Percentiles rank a stretch among this genome's conserved stretches.
Conservation (phyloP, 1,140 invertebrate genomes). For the Drosophila melanogaster region Release_6_plus_ISO1_MT NT_033777.3:10651001-10651500, state of each 20-base stretch:
- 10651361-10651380: neutral
- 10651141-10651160: no score
- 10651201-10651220: no score
- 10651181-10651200: no score
- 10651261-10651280: neutral
- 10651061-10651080: slow-evolving; percentile 9
- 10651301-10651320: slow-evolving; percentile 51
- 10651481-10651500: slow-evolving; percentile 13
- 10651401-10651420: slow-evolving; percentile 82
- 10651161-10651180: no score
- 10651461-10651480: slow-evolving; percentile 6
- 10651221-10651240: no score
- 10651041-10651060: slow-evolving; percentile 15
- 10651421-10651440: slow-evolving; percentile 74
- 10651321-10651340: slow-evolving; percentile 14
- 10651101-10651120: no score
- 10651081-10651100: no score
- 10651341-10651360: slow-evolving; percentile 25
- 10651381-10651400: slow-evolving; percentile 58
- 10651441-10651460: slow-evolving; percentile 36
- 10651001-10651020: slow-evolving; percentile 55
- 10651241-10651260: neutral
- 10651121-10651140: no score
- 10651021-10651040: slow-evolving; percentile 33
- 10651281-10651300: slow-evolving; percentile 10